phyloP scores from a whole-genome alignment of 2,888 invertebrate genomes.

The Archips crataeganus region DNA sequence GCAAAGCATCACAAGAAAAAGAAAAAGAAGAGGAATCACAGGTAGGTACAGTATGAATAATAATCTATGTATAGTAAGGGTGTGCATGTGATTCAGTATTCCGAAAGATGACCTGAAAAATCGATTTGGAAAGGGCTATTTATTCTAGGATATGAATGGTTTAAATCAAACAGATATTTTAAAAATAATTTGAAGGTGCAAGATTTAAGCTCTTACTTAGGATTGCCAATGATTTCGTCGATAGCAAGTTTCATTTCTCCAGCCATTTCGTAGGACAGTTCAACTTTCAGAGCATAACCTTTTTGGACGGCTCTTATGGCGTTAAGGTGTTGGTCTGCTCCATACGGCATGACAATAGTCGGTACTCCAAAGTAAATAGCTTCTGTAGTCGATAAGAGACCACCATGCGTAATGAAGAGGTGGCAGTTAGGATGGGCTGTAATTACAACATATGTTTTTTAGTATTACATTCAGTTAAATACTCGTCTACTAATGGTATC shows the following conservation, averaged over 20 bases:
- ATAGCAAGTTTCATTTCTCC: conserved; percentile 35
- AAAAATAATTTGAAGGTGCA: no score
- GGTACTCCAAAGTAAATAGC: conserved; percentile 44
- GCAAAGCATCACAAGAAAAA: no score
- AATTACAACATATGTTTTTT: background rate
- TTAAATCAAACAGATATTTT: no score
- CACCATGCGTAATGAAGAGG: conserved; percentile 44
- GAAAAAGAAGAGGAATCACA: no score
- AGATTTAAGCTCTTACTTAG: conserved; percentile 31
- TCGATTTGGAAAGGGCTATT: no score
- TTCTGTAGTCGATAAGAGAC: conserved; percentile 43
- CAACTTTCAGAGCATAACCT: conserved; percentile 39
- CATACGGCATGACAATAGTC: conserved; percentile 43
- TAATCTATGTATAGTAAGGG: no score
- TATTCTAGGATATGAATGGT: no score
- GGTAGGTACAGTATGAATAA: no score
- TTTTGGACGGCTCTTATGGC: conserved; percentile 39
- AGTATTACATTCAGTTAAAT: no score
- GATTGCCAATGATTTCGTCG: conserved; percentile 35
- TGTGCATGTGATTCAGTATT: no score
- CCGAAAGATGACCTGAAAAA: no score
- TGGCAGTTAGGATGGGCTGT: conserved; percentile 43
- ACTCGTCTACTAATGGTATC: no score
- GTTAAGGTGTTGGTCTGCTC: conserved; percentile 43
- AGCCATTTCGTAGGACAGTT: conserved; percentile 36